phyloP scores from a whole-genome alignment of 2,797 vertebrate species.

The Micromesistius poutassou region DNA sequence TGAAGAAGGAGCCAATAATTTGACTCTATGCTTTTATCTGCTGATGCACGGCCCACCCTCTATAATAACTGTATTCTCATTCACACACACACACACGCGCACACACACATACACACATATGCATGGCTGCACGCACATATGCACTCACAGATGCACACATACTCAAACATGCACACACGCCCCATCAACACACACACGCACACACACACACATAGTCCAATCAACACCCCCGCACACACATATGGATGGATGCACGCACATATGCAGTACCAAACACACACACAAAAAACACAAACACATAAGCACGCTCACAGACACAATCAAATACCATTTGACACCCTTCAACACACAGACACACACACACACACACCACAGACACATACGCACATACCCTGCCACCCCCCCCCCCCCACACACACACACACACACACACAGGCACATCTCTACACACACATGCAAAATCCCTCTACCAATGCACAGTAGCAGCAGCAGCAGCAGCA shows the following conservation, averaged over 20 bases:
- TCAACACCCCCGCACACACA: too few relatives aligned
- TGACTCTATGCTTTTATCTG: constrained; percentile 25
- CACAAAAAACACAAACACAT: too few relatives aligned
- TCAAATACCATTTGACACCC: background rate
- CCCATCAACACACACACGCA: constrained; percentile 10
- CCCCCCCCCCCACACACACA: background rate
- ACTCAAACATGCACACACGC: constrained; percentile 40
- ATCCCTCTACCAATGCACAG: background rate
- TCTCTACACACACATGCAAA: background rate
- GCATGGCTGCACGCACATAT: constrained; percentile 31
- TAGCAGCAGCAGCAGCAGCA: background rate
- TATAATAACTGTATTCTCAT: background rate
- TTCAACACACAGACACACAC: background rate
- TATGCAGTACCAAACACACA: too few relatives aligned
- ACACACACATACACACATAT: constrained; percentile 1
- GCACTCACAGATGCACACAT: background rate
- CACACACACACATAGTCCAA: too few relatives aligned
- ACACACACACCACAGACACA: too few relatives aligned
- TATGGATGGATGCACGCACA: too few relatives aligned
- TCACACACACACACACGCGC: background rate
- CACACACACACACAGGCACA: background rate
- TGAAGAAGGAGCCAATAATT: constrained; percentile 10
- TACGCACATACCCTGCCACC: too few relatives aligned
- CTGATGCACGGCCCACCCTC: constrained; percentile 7
- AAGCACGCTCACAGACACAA: too few relatives aligned